Evolutionary conservation across 2,888 invertebrate species (phyloP), one percentile per base, ranked within the genome.

Genomic region (Chrysomela aeneicollis): DNA sequence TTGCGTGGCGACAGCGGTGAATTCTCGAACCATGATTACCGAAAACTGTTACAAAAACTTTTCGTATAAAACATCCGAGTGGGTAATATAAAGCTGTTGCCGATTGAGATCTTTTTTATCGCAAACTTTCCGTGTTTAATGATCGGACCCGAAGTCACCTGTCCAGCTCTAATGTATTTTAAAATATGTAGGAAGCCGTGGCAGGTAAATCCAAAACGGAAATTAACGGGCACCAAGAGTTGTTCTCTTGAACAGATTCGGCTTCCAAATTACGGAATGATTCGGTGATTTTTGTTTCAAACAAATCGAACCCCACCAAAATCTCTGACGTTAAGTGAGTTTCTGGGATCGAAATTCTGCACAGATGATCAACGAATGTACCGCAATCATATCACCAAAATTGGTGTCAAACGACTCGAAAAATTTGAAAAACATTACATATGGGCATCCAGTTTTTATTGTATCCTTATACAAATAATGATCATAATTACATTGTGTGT

Each of bases 151-250:
- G 9, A 46, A 68, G 69, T 73, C 73, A 71, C 71, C 72, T 73
- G 73, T 67, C 68, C 63, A 63, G 54, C 26, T 71, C 72, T 76
- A 74, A 76, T 76, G 76, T 69, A 71, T 74, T 75, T 76, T 74
- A 76, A 76, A 75, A 75, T 74, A 74, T 71, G 72, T 65, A 61
- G 64, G 64, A 61, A 42, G 42, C 15, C 63, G 58, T 57, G 54
- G 59, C 66, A 63, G 66, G 64, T 66, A n/a, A 66, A 63, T 18
- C 49, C 46, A 26, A 42, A 46, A 63, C 53, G 64, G 46, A 60
- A 69, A 66, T 66, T 57, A 53, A 53, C 61, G 47, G 32, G 22
- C 5, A 15, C 46, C 61, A 66, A 69, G 64, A 66, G 66, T 66
- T 59, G 59, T 69, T 64, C 63, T 50, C 59, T 49, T 66, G 62